A percentile compares a stretch with the other conserved stretches of the same genome.
Conservation (phyloP, 2,113 vertebrate genomes). For the Hemicordylus capensis region DNA sequence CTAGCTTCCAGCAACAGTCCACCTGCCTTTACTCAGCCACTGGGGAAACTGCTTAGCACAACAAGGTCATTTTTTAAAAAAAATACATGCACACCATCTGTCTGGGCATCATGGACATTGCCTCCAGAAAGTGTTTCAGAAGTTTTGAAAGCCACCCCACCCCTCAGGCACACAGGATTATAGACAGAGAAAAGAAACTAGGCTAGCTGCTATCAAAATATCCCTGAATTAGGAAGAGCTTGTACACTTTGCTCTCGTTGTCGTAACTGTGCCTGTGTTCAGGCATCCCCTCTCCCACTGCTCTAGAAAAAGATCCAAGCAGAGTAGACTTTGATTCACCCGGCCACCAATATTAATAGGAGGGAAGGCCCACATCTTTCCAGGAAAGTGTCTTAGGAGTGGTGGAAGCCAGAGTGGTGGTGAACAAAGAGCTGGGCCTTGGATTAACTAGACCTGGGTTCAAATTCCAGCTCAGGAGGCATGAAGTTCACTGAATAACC, state of each 20-base stretch:
- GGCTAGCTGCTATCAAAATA: not conserved
- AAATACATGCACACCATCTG: slow-evolving; percentile 60
- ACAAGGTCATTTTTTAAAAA: slow-evolving; percentile 72
- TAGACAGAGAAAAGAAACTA: not conserved
- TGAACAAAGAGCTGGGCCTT: not conserved
- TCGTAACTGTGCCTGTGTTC: not conserved
- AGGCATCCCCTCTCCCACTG: not conserved
- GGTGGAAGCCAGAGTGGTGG: not conserved
- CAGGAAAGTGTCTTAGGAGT: not conserved
- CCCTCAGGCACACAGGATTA: rapidly evolving
- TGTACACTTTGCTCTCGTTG: no score
- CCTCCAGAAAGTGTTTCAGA: slow-evolving; percentile 3
- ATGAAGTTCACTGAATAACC: not conserved
- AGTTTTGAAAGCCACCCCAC: not conserved
- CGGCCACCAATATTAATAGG: not conserved
- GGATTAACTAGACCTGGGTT: not conserved
- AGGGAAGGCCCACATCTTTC: not conserved
- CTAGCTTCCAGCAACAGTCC: slow-evolving; percentile 1
- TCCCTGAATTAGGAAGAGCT: not conserved
- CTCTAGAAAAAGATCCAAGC: no score
- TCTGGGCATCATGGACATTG: slow-evolving; percentile 6
- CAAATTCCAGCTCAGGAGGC: not conserved
- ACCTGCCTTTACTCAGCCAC: slow-evolving; percentile 47
- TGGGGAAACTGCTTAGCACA: slow-evolving; percentile 19
- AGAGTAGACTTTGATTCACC: not conserved